phyloP scores from a whole-genome alignment of 1,140 invertebrate genomes.

The Microvelia longipes region DNA sequence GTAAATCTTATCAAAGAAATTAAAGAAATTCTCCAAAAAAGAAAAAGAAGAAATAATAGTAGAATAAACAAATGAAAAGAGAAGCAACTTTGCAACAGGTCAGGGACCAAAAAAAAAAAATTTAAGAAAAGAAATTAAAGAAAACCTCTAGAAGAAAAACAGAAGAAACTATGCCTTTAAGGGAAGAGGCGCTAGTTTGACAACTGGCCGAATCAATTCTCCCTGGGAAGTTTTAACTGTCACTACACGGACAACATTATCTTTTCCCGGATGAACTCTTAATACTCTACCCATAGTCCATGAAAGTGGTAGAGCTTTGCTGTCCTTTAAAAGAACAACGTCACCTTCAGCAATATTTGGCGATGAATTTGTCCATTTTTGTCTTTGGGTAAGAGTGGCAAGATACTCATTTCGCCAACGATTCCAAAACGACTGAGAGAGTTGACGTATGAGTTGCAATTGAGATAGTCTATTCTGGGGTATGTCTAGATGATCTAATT shows the following conservation, averaged over 20 bases:
- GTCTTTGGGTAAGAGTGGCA: slow-evolving; percentile 17
- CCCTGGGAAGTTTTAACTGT: slow-evolving; percentile 22
- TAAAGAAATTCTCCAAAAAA: too few species aligned
- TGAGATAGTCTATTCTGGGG: slow-evolving; percentile 15
- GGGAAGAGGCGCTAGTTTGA: slow-evolving; percentile 2
- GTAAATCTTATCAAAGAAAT: too few species aligned
- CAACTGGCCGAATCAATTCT: background rate
- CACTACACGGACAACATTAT: slow-evolving; percentile 28
- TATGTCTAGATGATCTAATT: slow-evolving; percentile 5
- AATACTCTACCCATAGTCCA: slow-evolving; percentile 29
- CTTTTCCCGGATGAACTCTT: slow-evolving; percentile 25
- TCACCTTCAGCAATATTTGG: slow-evolving; percentile 11
- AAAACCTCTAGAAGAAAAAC: too few species aligned
- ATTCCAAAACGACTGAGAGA: slow-evolving; percentile 25
- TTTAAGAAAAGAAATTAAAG: too few species aligned
- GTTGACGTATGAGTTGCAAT: slow-evolving; percentile 20
- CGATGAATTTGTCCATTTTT: slow-evolving; percentile 19
- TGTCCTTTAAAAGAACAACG: slow-evolving; percentile 26
- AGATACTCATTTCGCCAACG: slow-evolving; percentile 27
- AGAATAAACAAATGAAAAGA: too few species aligned
- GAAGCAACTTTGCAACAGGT: too few species aligned
- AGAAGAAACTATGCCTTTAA: too few species aligned
- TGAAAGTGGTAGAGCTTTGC: slow-evolving; percentile 25
- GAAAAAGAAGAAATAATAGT: too few species aligned
- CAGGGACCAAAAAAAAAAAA: too few species aligned